Base-by-base conservation (phyloP, 2,113 vertebrate species). In the Dipodomys stephensi region DNA sequence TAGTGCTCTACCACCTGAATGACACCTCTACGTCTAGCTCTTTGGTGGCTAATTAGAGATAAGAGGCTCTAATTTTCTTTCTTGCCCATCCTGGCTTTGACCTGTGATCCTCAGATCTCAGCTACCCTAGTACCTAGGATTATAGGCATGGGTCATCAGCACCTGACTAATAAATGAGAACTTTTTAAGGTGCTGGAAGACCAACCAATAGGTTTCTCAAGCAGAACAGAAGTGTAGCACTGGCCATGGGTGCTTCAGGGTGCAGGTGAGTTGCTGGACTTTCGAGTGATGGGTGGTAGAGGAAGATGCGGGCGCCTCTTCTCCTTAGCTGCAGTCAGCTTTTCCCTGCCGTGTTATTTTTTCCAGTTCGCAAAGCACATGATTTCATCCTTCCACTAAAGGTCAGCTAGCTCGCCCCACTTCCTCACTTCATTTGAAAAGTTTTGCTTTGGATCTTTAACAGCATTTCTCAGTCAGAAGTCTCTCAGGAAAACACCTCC, bases 321-420 rank as follows among this genome's bases (percentile, higher is more conserved):
- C 44, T 71, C 0, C 0, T 68, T 71, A 84, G 80, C 81, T 65
- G 78, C 8, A 0, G 39, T 16, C 57, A 9, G 44, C 32, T 64
- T 74, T 87, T 73, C 69, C 85, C 35, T 83, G 49, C 35, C 22
- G 46, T 78, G 39, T 80, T 90, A 23, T 60, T 92, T 93, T 95
- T 95, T 94, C 90, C 87, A 94, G 13, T 92, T 92, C 87, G 76
- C 88, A 83, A 88, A 96, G 88, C 91, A 69, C 72, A 82, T 95
- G 92, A 94, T 92, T 94, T 96, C 92, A 94, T 96, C 82, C 87
- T 91, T 81, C 68, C 44, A 67, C 78, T 64, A 91, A 95, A 96
- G 91, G 89, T 93, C 95, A 95, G 73, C 65, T 90, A 78, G 81
- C 91, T 87, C 68, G 12, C 81, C 88, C 69, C 67, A 69, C 85